Evolutionary conservation across 2,888 invertebrate genomes (phyloP).

Genomic region (Helleia helle): DNA sequence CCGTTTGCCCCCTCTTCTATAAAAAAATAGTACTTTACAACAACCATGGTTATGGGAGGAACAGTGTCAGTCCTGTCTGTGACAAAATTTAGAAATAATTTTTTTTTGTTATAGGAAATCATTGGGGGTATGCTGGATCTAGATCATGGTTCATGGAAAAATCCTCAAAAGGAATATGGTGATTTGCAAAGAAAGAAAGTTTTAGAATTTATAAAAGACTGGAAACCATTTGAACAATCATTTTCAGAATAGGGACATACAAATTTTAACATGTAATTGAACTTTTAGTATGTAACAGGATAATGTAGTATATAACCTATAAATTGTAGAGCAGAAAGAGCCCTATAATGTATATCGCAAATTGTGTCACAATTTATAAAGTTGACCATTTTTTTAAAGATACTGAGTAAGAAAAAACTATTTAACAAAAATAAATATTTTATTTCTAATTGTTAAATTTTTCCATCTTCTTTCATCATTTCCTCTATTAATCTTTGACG

Average conservation of each 20-base stretch:
- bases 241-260: slow-evolving; percentile 36
- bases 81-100: background rate
- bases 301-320: no score
- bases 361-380: no score
- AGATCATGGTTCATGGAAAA: slow-evolving; percentile 89
- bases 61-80: no score
- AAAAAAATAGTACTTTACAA: no score
- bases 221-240: slow-evolving; percentile 79
- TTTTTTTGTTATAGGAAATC: slow-evolving; percentile 79
- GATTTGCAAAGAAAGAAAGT: slow-evolving; percentile 85
- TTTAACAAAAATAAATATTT: background rate
- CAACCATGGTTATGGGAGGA: no score
- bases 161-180: slow-evolving; percentile 82
- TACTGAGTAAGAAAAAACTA: background rate
- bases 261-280: no score
- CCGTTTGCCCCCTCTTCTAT: no score
- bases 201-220: slow-evolving; percentile 79
- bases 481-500: slow-evolving; percentile 82
- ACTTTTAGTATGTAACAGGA: no score
- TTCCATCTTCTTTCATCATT: slow-evolving; percentile 75
- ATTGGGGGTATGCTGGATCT: slow-evolving; percentile 96
- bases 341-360: no score
- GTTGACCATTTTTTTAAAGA: no score
- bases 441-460: slow-evolving; percentile 17
- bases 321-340: no score